Conservation (phyloP, 2,888 invertebrate species). For the Eretmocerus hayati region DNA sequence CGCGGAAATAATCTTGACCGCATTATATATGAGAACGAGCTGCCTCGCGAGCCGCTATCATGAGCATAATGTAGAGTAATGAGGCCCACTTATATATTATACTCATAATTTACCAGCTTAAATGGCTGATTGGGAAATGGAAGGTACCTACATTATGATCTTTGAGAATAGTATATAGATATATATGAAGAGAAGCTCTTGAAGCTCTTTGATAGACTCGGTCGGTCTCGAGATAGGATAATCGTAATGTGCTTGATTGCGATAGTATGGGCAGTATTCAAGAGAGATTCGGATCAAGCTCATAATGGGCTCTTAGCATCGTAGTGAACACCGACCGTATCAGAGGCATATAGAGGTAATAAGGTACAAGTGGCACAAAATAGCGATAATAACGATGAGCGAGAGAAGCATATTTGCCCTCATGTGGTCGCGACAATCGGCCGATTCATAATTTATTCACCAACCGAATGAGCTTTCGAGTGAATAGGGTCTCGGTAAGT, state of each 20-base stretch:
- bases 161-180: too few species aligned
- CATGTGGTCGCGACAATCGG: too few species aligned
- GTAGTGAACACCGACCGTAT: neutral
- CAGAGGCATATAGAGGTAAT: constrained; percentile 13
- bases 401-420: neutral
- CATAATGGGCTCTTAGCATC: constrained; percentile 41
- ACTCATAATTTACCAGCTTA: constrained; percentile 40
- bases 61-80: constrained; percentile 44
- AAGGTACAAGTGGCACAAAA: constrained; percentile 47
- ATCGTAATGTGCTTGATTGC: constrained; percentile 48
- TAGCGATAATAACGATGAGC: constrained; percentile 43
- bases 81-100: constrained; percentile 47
- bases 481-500: too few species aligned
- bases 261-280: constrained; percentile 44
- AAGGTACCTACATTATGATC: too few species aligned
- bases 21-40: neutral
- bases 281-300: constrained; percentile 43
- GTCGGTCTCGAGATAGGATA: constrained; percentile 44
- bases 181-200: too few species aligned
- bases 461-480: too few species aligned
- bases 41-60: neutral
- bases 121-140: too few species aligned
- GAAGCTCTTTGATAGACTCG: constrained; percentile 8
- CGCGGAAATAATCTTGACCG: neutral
- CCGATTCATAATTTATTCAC: too few species aligned